These are phyloP conservation scores for Prionace glauca DNA, from an alignment of 2,797 vertebrate species.

Conservation along the genomic window DNA sequence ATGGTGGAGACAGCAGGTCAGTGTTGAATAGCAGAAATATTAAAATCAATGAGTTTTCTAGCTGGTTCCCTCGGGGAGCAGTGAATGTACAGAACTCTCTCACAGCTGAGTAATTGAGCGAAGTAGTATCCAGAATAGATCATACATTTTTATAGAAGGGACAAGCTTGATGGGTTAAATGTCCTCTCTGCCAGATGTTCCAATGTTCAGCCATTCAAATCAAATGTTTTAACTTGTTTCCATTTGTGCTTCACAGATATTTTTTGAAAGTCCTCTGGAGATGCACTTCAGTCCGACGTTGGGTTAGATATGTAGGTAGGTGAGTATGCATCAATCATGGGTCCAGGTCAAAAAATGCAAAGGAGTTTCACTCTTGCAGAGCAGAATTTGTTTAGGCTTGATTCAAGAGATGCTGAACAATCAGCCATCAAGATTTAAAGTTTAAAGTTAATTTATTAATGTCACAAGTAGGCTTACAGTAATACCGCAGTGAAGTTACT, in stretches of 20 bases:
- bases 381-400: not conserved
- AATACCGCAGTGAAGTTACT: too few relatives aligned
- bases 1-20: not conserved
- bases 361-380: not conserved
- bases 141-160: not conserved
- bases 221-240: not conserved
- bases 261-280: not conserved
- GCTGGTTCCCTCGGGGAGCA: not conserved
- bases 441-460: too few relatives aligned
- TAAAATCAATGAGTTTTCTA: not conserved
- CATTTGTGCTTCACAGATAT: conserved; percentile 5
- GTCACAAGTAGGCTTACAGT: too few relatives aligned
- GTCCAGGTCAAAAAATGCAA: not conserved
- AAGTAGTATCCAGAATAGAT: not conserved
- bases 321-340: not conserved
- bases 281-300: not conserved
- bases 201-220: not conserved
- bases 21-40: not conserved
- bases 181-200: not conserved
- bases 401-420: not conserved
- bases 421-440: not conserved
- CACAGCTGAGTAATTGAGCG: not conserved
- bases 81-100: not conserved
- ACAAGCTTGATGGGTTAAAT: not conserved
- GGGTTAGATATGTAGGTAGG: not conserved